phyloP scores from a whole-genome alignment of 2,113 vertebrate genomes.

The Oophaga pumilio region DNA sequence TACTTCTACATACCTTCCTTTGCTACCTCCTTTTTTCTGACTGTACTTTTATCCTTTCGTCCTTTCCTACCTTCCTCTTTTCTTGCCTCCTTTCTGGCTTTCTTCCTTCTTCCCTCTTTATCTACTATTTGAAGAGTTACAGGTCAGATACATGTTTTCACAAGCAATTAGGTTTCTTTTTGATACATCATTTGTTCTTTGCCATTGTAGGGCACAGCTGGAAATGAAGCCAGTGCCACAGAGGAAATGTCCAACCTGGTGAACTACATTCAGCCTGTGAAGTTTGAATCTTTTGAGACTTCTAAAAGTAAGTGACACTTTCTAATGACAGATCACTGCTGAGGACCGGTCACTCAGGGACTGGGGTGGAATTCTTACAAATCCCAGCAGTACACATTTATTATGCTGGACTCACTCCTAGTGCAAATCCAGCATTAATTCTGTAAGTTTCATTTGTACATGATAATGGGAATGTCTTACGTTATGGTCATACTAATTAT shows the following conservation, averaged over 20 bases:
- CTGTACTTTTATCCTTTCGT: too few relatives aligned
- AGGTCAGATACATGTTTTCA: not conserved
- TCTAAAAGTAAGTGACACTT: slow-evolving; percentile 88
- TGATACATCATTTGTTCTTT: not conserved
- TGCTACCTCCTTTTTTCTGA: too few relatives aligned
- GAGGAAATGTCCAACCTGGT: slow-evolving; percentile 99
- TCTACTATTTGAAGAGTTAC: not conserved
- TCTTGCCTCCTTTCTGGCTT: not conserved
- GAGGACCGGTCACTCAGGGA: not conserved
- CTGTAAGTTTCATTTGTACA: not conserved
- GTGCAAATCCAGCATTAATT: not conserved
- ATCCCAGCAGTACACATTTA: not conserved
- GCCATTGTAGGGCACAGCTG: slow-evolving; percentile 84
- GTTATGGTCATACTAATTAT: not conserved
- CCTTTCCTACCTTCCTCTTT: not conserved
- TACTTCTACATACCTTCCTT: too few relatives aligned
- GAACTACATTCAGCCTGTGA: slow-evolving; percentile 97
- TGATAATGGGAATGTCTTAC: not conserved
- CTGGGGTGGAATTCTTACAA: not conserved
- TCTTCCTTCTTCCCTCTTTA: not conserved
- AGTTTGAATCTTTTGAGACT: slow-evolving; percentile 91
- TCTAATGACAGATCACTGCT: not conserved
- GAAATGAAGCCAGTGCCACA: slow-evolving; percentile 92
- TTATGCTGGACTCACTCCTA: not conserved
- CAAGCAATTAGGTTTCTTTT: not conserved